Percentiles rank a stretch among this genome's conserved stretches.
These are phyloP conservation scores for Myathropa florea DNA, from an alignment of 2,888 invertebrate species.

Conservation along the genomic window DNA sequence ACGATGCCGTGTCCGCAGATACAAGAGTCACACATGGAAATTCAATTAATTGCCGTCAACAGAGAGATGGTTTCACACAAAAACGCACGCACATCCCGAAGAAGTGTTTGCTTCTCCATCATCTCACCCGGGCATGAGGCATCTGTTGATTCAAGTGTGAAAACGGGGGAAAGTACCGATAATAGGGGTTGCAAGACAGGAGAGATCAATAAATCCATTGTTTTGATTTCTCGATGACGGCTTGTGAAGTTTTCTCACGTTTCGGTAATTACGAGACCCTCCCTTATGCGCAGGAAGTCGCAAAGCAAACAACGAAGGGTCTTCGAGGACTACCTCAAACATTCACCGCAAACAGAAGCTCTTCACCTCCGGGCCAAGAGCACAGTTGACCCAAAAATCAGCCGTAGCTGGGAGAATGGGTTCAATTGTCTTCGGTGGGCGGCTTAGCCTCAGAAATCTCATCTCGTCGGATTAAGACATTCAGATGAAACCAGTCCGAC, in stretches of 20 bases:
- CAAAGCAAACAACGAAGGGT: constrained; percentile 22
- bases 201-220: constrained; percentile 55
- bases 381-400: constrained; percentile 27
- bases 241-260: constrained; percentile 64
- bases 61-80: constrained; percentile 1
- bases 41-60: constrained; percentile 54
- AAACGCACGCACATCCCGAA: not conserved
- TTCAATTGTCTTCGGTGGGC: constrained; percentile 1
- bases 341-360: constrained; percentile 41
- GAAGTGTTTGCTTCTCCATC: constrained; percentile 42
- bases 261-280: constrained; percentile 43
- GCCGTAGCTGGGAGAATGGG: not conserved
- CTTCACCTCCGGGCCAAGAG: not conserved
- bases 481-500: constrained; percentile 44
- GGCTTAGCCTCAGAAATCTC: not conserved
- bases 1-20: constrained; percentile 15
- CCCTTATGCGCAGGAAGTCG: constrained; percentile 44
- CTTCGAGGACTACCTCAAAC: constrained; percentile 37
- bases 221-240: constrained; percentile 48
- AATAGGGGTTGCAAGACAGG: constrained; percentile 50
- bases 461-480: constrained; percentile 41
- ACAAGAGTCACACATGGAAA: constrained; percentile 42
- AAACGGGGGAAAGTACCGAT: constrained; percentile 20
- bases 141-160: constrained; percentile 63
- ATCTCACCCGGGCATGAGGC: constrained; percentile 15